phyloP scores from a whole-genome alignment of 2,113 vertebrate species.

The Alces alces region DNA sequence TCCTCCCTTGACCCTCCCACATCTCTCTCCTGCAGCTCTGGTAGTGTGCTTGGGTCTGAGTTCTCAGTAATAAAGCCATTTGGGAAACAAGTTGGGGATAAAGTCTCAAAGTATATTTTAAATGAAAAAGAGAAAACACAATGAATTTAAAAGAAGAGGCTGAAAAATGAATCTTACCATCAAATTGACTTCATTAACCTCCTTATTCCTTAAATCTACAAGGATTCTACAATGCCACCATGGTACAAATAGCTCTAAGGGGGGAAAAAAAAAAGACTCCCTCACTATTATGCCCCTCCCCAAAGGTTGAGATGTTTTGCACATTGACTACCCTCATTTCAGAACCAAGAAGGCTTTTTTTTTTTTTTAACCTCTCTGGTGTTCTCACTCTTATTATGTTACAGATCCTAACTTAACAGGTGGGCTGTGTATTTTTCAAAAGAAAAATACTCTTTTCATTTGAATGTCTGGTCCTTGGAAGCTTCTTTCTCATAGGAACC shows the following conservation, averaged over 20 bases:
- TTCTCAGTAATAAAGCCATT: not conserved
- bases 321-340: not conserved
- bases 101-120: not conserved
- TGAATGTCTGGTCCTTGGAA: not conserved
- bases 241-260: not conserved
- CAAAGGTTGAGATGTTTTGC: not conserved
- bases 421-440: not conserved
- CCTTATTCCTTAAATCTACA: not conserved
- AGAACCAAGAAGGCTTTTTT: not conserved
- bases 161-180: constrained; percentile 14
- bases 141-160: constrained; percentile 14
- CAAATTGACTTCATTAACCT: not conserved
- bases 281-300: accelerated
- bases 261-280: not conserved
- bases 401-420: not conserved
- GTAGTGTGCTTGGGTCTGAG: not conserved
- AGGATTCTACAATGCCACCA: not conserved
- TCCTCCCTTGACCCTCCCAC: not conserved
- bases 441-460: not conserved
- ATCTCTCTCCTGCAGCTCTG: accelerated
- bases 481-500: not conserved
- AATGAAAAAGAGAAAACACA: constrained; percentile 17
- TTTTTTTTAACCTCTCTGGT: not conserved
- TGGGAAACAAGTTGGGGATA: not conserved
- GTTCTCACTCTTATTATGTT: not conserved